Conservation (phyloP, 2,888 invertebrate genomes). For the Agriopis leucophaearia region DNA sequence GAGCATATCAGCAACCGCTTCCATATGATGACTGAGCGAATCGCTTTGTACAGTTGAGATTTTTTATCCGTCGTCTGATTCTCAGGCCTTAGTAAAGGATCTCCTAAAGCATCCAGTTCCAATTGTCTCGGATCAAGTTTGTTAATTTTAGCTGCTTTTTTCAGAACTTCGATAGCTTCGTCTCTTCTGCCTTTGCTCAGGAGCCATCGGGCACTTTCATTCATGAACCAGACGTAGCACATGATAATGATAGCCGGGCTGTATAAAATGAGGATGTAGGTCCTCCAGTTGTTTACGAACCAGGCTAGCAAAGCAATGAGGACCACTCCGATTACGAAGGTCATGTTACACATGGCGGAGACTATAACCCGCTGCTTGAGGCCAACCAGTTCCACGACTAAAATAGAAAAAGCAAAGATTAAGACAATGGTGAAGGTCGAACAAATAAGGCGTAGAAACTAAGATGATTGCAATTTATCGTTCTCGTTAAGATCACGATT, state of each 20-base stretch:
- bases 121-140: constrained; percentile 80
- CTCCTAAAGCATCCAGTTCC: constrained; percentile 77
- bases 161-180: constrained; percentile 88
- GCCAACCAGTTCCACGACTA: constrained; percentile 93
- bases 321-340: constrained; percentile 92
- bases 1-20: constrained; percentile 88
- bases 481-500: constrained; percentile 4
- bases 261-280: constrained; percentile 89
- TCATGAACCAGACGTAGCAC: constrained; percentile 90
- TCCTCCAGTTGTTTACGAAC: constrained; percentile 90
- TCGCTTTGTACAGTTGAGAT: constrained; percentile 79
- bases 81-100: constrained; percentile 70
- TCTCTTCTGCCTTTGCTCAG: constrained; percentile 89
- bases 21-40: constrained; percentile 86
- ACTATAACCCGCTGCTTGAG: constrained; percentile 91
- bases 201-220: constrained; percentile 93
- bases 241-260: constrained; percentile 89
- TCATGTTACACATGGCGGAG: constrained; percentile 90
- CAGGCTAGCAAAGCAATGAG: constrained; percentile 90
- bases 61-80: constrained; percentile 70
- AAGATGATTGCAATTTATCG: constrained; percentile 10
- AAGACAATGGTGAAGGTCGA: constrained; percentile 25
- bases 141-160: constrained; percentile 89
- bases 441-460: constrained; percentile 14
- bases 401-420: constrained; percentile 52